Conservation (phyloP, 1,140 invertebrate genomes). For the Drosophila virilis region DNA sequence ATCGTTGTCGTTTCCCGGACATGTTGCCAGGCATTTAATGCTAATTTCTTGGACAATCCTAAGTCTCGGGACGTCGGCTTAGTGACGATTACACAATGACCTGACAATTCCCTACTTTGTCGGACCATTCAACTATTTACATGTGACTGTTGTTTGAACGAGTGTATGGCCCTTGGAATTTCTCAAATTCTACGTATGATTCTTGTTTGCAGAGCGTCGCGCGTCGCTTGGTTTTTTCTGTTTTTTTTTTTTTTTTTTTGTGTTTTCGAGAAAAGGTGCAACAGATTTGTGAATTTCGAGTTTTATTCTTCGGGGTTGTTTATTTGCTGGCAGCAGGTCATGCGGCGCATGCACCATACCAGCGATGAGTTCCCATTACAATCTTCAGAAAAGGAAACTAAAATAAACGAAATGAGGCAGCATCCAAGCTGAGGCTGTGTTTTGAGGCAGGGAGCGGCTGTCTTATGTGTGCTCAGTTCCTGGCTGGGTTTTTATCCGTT, state of each 20-base stretch:
- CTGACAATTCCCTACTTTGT: slow-evolving; percentile 28
- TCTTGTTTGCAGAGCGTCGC: slow-evolving; percentile 66
- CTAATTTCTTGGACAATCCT: slow-evolving; percentile 78
- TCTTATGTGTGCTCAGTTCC: slow-evolving; percentile 28
- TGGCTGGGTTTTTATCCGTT: slow-evolving; percentile 62
- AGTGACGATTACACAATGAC: slow-evolving; percentile 70
- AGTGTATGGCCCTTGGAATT: slow-evolving; percentile 30
- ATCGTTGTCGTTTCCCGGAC: slow-evolving; percentile 14
- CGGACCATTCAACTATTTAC: slow-evolving; percentile 39
- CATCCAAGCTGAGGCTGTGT: slow-evolving; percentile 26
- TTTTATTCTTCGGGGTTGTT: slow-evolving; percentile 53
- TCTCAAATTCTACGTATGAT: slow-evolving; percentile 42
- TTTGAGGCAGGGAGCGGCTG: slow-evolving; percentile 41
- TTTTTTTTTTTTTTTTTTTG: slow-evolving; percentile 29
- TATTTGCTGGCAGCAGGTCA: slow-evolving; percentile 46
- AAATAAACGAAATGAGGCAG: slow-evolving; percentile 4
- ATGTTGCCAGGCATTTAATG: slow-evolving; percentile 43
- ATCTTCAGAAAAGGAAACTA: background rate
- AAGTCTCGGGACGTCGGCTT: slow-evolving; percentile 62
- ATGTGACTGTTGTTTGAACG: slow-evolving; percentile 20
- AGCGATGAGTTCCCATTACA: slow-evolving; percentile 30
- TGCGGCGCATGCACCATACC: slow-evolving; percentile 30
- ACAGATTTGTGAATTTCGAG: slow-evolving; percentile 46
- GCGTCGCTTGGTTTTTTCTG: slow-evolving; percentile 56
- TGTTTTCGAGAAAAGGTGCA: slow-evolving; percentile 45